Evolutionary conservation across 2,113 vertebrate genomes (phyloP).

Genomic region (Hyperoodon ampullatus): DNA sequence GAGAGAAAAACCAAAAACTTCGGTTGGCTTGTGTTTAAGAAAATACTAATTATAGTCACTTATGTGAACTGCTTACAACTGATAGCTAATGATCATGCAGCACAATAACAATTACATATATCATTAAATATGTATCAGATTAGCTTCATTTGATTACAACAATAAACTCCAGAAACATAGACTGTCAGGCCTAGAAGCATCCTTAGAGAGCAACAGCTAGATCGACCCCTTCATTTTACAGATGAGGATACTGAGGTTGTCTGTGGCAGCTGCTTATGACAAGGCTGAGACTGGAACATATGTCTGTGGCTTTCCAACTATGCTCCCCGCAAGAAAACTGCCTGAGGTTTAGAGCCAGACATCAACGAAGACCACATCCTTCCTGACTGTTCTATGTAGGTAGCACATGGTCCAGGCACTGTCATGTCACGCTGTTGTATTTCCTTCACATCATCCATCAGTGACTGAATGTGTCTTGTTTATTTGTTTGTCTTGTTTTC

Average conservation of each 20-base stretch:
- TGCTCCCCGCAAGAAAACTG: neutral
- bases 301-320: neutral
- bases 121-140: conserved; percentile 78
- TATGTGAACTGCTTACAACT: conserved; percentile 63
- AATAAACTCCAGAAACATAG: conserved; percentile 62
- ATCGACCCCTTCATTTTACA: neutral
- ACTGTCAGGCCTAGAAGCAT: neutral
- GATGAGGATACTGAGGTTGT: neutral
- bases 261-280: neutral
- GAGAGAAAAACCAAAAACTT: conserved; percentile 35
- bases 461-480: neutral
- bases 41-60: conserved; percentile 74
- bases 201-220: conserved; percentile 7
- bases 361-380: neutral
- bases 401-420: fast-evolving
- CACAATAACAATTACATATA: conserved; percentile 73
- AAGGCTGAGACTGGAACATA: neutral
- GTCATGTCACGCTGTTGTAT: too few species aligned
- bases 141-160: conserved; percentile 69
- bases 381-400: neutral
- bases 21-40: conserved; percentile 54
- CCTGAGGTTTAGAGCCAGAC: neutral
- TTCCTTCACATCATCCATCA: neutral
- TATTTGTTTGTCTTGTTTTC: neutral
- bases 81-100: conserved; percentile 73